Base-by-base conservation (phyloP, 2,888 invertebrate species). In the Eledona agricola region DNA sequence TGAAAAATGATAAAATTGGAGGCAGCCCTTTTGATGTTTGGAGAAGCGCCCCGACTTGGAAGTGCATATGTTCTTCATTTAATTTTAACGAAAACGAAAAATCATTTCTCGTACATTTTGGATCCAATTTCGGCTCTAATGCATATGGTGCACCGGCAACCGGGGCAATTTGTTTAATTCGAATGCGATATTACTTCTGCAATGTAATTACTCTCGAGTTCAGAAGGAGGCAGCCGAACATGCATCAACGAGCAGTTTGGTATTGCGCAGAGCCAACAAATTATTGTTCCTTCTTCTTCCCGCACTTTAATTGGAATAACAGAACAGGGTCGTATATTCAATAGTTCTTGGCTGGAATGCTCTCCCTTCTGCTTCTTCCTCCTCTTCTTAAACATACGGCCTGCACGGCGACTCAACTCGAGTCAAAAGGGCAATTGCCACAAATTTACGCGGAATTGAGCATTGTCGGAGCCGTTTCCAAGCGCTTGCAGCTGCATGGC, bases 261-360 rank as follows among this genome's bases (percentile, higher is more conserved):
- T 51, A 51, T 43, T 43, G 43, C 22, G 28, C 29, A 28, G 31
- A 29, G 25, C 37, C 28, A 29, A 51, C 43, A 51, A 51, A 51
- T 49, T 49, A 49, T 13, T 31, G 38, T 47, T 29, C 20, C 28
- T 19, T 47, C 26, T 35, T 43, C 20, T 38, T 43, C 45, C 19
- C 23, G 15, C 38, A 13, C 11, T 56, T 52, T 56, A 56, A 56
- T 56, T 52, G 50, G 47, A 56, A 52, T 45, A 45, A 49, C 56
- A 45, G 43, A 43, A 42, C 17, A 31, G 26, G 15, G 22, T 13
- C 9, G 12, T 28, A 28, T 19, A 23, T 38, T 37, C 22, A 15
- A 29, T 31, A 31, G 25, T 47, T 19, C 19, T 26, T 15, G 35
- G 17, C 12, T 20, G 13, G 35, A 16, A 47, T 38, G 25, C 38